Conservation (phyloP, 2,888 invertebrate species). For the Tenthredo distinguenda region DNA sequence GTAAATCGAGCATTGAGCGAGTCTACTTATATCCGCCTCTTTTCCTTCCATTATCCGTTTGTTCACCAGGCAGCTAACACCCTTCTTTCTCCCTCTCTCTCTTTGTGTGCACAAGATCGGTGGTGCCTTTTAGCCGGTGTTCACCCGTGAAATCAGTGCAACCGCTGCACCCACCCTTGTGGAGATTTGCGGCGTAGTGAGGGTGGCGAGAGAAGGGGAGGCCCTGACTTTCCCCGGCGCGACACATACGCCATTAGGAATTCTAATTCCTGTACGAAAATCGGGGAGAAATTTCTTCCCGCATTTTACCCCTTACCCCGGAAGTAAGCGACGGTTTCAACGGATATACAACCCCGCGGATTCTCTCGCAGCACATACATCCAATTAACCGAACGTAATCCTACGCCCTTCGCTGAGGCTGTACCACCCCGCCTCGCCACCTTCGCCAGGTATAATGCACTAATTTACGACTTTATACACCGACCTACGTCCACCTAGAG, state of each 20-base stretch:
- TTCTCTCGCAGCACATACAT: slow-evolving; percentile 57
- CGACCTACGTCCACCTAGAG: background rate
- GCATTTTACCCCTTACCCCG: background rate
- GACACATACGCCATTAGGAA: no score
- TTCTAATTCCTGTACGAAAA: no score
- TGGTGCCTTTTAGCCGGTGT: slow-evolving; percentile 69
- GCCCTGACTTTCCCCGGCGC: background rate
- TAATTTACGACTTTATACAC: slow-evolving; percentile 47
- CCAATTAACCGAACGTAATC: slow-evolving; percentile 69
- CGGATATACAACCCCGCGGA: background rate
- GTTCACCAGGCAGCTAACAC: slow-evolving; percentile 36
- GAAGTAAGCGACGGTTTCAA: background rate
- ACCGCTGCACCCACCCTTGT: slow-evolving; percentile 70
- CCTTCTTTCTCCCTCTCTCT: background rate
- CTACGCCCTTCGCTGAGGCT: background rate
- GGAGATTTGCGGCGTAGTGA: background rate
- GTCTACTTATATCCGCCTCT: background rate
- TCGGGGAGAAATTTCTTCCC: background rate
- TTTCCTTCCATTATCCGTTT: slow-evolving; percentile 46
- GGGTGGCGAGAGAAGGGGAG: slow-evolving; percentile 47
- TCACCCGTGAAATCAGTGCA: slow-evolving; percentile 74
- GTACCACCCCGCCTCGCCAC: background rate
- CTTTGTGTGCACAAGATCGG: slow-evolving; percentile 1
- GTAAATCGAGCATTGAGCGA: slow-evolving; percentile 44
- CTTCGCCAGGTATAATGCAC: slow-evolving; percentile 22